These are phyloP conservation scores for Protobothrops mucrosquamatus DNA, from an alignment of 2,113 vertebrate genomes.

Conservation along the genomic window DNA sequence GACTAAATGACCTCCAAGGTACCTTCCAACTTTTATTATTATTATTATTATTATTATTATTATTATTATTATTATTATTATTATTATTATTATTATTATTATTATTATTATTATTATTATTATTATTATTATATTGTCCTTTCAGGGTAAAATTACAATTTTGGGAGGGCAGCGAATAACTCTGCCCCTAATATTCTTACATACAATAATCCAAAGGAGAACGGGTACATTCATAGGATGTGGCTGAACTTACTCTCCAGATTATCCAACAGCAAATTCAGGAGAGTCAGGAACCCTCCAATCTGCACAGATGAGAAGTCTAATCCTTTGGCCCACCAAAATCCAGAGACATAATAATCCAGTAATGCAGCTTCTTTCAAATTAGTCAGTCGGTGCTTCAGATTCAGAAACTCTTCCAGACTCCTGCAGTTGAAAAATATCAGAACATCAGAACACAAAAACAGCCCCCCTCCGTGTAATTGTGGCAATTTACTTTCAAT, in stretches of 20 bases:
- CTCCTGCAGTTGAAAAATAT: constrained; percentile 67
- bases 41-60: no score
- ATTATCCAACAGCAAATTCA: constrained; percentile 79
- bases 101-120: no score
- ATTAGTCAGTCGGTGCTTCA: constrained; percentile 67
- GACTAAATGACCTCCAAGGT: no score
- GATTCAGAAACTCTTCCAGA: constrained; percentile 71
- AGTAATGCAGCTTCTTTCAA: constrained; percentile 78
- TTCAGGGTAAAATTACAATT: no score
- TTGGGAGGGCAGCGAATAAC: no score
- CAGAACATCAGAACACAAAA: background rate
- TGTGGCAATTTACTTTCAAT: background rate
- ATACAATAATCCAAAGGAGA: constrained; percentile 2
- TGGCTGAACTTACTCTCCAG: constrained; percentile 67
- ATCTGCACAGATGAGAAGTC: constrained; percentile 73
- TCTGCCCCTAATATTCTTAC: background rate
- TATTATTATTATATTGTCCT: no score
- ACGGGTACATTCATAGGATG: constrained; percentile 26
- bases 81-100: no score
- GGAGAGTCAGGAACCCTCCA: constrained; percentile 78
- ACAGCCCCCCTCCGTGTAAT: background rate
- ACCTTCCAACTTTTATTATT: no score
- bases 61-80: no score
- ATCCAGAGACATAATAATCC: constrained; percentile 81
- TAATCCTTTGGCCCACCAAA: constrained; percentile 82